These are phyloP conservation scores for Microhierax caerulescens DNA, from an alignment of 2,797 vertebrate species.

Conservation along the genomic window DNA sequence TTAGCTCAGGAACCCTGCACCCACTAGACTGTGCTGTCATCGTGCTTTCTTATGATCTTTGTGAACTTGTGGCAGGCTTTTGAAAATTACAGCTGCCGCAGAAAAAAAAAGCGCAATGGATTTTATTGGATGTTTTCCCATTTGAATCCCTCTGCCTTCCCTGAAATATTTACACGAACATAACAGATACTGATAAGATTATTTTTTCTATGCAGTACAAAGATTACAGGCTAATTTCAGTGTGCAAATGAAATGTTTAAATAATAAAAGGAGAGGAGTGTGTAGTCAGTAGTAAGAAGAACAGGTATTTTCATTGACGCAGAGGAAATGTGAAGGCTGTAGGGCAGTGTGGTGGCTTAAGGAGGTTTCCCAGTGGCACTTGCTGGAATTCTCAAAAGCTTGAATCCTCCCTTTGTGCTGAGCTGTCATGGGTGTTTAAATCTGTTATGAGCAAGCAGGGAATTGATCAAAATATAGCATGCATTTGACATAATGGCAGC, in stretches of 20 bases:
- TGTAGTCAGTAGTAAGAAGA: background rate
- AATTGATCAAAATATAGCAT: constrained; percentile 18
- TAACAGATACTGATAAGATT: background rate
- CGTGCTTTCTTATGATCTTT: background rate
- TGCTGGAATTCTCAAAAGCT: background rate
- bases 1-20: background rate
- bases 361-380: background rate
- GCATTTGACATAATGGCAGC: background rate
- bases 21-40: background rate
- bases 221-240: background rate
- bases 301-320: background rate
- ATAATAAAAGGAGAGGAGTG: background rate
- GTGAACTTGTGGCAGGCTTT: background rate
- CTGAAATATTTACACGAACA: background rate
- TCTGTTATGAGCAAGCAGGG: background rate
- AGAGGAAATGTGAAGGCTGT: background rate
- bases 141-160: background rate
- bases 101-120: background rate
- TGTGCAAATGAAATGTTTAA: background rate
- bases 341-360: background rate
- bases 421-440: background rate
- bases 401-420: background rate
- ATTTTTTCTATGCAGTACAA: background rate
- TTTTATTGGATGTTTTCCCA: background rate
- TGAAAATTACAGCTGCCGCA: background rate